Percentiles rank a stretch among this genome's conserved stretches.
These are phyloP conservation scores for Drosophila pseudotakahashii DNA, from an alignment of 2,888 invertebrate genomes.

Conservation along the genomic window DNA sequence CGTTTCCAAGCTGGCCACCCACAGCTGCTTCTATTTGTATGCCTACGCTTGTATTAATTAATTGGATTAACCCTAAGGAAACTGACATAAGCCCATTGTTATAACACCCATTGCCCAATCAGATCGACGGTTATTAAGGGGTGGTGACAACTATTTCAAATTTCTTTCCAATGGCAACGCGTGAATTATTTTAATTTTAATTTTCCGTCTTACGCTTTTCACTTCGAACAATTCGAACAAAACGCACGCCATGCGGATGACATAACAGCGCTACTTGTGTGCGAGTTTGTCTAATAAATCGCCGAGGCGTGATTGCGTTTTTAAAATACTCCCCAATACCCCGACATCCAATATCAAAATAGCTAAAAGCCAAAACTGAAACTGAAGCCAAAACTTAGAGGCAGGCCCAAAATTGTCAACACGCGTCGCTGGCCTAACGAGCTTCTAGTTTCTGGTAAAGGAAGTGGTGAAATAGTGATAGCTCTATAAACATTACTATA, in stretches of 20 bases:
- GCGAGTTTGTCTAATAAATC: conserved; percentile 85
- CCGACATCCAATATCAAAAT: conserved; percentile 2
- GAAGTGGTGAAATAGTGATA: conserved; percentile 26
- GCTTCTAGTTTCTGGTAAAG: conserved; percentile 6
- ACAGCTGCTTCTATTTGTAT: background rate
- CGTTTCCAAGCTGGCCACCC: background rate
- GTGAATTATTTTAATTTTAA: conserved; percentile 27
- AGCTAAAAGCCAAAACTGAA: conserved; percentile 6
- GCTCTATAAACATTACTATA: background rate
- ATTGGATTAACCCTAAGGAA: no score
- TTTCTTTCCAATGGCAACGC: conserved; percentile 53
- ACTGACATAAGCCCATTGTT: background rate
- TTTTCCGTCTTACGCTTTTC: conserved; percentile 46
- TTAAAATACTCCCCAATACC: conserved; percentile 32
- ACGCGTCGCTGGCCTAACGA: conserved; percentile 37
- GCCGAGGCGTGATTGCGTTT: conserved; percentile 67
- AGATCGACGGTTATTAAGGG: background rate
- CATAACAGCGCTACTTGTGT: conserved; percentile 42
- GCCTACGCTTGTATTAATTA: background rate
- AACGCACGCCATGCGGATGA: conserved; percentile 35
- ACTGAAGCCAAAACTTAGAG: conserved; percentile 12
- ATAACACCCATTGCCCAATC: background rate
- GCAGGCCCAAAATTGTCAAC: conserved; percentile 43
- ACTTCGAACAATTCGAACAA: conserved; percentile 19
- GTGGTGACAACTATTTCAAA: conserved; percentile 9